These are phyloP conservation scores for Tyto alba DNA, from an alignment of 2,113 vertebrate species.

Conservation along the genomic window DNA sequence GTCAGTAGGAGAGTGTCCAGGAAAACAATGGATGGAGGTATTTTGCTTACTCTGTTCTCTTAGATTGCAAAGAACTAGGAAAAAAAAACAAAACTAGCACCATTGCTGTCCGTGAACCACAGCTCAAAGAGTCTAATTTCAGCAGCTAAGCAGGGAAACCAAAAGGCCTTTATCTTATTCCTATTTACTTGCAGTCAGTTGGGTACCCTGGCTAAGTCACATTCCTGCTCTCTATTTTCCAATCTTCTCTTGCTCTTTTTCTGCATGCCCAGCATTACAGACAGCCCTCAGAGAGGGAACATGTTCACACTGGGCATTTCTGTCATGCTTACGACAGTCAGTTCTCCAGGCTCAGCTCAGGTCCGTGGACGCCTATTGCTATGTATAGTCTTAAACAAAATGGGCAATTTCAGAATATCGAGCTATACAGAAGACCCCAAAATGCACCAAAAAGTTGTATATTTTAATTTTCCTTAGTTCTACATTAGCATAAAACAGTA, in stretches of 20 bases:
- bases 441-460: neutral
- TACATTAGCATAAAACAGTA: neutral
- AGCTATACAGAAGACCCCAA: neutral
- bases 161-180: neutral
- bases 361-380: neutral
- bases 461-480: neutral
- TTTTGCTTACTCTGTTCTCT: neutral
- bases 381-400: neutral
- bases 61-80: neutral
- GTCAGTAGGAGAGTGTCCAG: neutral
- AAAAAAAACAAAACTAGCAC: too few relatives aligned
- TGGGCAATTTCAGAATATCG: neutral
- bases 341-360: neutral
- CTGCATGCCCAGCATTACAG: rapidly evolving
- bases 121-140: neutral
- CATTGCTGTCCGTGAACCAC: neutral
- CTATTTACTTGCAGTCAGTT: neutral
- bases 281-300: neutral
- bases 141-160: neutral
- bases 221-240: neutral
- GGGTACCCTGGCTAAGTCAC: neutral
- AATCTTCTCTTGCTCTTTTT: neutral
- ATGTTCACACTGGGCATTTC: neutral
- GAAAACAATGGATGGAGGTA: neutral
- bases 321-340: neutral